These are phyloP conservation scores for Nymphalis urticae DNA, from an alignment of 2,888 invertebrate genomes.

Conservation along the genomic window DNA sequence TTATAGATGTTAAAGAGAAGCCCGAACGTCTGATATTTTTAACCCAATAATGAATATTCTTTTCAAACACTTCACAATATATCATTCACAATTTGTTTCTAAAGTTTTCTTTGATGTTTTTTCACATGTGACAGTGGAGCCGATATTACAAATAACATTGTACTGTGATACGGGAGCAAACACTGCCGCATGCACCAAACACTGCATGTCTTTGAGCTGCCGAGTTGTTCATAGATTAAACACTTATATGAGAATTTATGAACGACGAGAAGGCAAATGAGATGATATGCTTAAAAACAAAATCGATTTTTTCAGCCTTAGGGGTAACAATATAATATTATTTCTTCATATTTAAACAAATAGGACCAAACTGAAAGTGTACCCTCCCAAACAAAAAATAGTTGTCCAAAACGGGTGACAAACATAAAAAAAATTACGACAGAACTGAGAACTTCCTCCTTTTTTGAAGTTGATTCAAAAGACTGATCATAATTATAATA, in stretches of 20 bases:
- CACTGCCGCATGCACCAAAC: conserved; percentile 45
- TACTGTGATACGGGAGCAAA: conserved; percentile 43
- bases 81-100: conserved; percentile 47
- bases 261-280: conserved; percentile 3
- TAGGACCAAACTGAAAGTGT: no score
- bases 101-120: conserved; percentile 41
- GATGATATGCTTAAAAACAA: no score
- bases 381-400: no score
- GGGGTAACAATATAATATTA: no score
- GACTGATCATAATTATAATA: no score
- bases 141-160: conserved; percentile 58
- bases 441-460: no score
- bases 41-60: conserved; percentile 35
- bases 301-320: no score
- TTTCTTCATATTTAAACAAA: no score
- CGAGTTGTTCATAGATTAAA: conserved; percentile 57
- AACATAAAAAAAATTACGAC: no score
- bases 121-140: conserved; percentile 41
- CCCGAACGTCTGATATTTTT: conserved; percentile 23
- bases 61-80: conserved; percentile 32
- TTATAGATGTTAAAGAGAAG: conserved; percentile 17
- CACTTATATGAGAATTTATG: conserved; percentile 2
- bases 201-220: conserved; percentile 67
- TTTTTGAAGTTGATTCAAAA: no score
- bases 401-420: no score